These are phyloP conservation scores for Pristionchus japonicus DNA, from an alignment of 2,888 invertebrate genomes.

Conservation along the genomic window DNA sequence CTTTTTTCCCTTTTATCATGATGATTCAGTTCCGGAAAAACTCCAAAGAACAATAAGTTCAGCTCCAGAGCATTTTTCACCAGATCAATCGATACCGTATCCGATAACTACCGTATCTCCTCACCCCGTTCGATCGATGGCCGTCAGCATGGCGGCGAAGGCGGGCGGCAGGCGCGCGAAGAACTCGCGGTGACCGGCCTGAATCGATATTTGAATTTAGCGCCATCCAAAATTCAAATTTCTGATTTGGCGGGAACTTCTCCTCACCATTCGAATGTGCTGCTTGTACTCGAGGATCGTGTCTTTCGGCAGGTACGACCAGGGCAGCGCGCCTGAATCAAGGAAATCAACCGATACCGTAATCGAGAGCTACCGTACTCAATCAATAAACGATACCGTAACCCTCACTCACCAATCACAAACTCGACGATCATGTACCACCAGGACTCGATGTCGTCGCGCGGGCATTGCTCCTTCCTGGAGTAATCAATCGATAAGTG, in stretches of 20 bases:
- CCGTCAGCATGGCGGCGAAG: slow-evolving; percentile 59
- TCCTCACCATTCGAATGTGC: slow-evolving; percentile 3
- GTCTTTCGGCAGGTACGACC: slow-evolving; percentile 59
- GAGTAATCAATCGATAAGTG: no score
- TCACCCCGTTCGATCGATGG: slow-evolving; percentile 59
- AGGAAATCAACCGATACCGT: no score
- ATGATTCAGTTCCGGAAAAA: no score
- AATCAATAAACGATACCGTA: background rate
- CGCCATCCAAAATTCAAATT: slow-evolving; percentile 52
- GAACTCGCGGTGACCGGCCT: slow-evolving; percentile 53
- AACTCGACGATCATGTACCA: background rate
- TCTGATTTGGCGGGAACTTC: no score
- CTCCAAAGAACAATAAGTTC: no score
- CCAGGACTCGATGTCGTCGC: slow-evolving; percentile 18
- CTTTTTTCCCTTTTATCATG: no score
- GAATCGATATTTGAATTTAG: slow-evolving; percentile 52
- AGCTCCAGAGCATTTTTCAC: no score
- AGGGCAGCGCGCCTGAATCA: slow-evolving; percentile 61
- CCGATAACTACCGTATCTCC: no score
- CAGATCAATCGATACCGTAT: no score
- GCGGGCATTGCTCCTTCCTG: slow-evolving; percentile 66
- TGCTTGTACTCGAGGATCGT: slow-evolving; percentile 55
- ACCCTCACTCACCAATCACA: slow-evolving; percentile 49
- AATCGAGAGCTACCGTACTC: background rate
- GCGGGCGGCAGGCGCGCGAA: slow-evolving; percentile 62